Percentiles rank a stretch among this genome's conserved stretches.
These are phyloP conservation scores for Parauchenoglanis ngamensis DNA, from an alignment of 2,797 vertebrate genomes.

Conservation along the genomic window DNA sequence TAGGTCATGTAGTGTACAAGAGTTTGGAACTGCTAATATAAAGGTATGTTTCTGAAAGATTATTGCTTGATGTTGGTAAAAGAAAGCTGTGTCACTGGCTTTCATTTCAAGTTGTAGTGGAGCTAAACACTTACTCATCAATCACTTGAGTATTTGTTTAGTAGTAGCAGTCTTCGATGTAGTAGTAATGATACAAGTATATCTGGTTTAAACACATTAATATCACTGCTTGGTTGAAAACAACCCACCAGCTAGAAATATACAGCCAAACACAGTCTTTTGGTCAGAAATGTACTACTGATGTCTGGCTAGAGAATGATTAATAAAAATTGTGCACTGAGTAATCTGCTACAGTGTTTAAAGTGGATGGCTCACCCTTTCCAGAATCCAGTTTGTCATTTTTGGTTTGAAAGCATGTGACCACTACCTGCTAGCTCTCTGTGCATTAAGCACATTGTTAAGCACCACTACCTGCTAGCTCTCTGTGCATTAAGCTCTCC, in stretches of 20 bases:
- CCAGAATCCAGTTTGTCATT: too few species aligned
- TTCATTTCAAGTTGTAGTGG: not conserved
- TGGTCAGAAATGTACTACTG: not conserved
- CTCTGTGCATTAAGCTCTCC: too few species aligned
- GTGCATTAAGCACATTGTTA: too few species aligned
- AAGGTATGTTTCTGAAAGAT: not conserved
- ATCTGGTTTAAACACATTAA: not conserved
- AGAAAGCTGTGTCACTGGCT: not conserved
- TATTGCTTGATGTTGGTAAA: not conserved
- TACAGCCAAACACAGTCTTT: not conserved
- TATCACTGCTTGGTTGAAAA: not conserved
- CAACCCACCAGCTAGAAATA: not conserved
- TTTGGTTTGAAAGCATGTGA: too few species aligned
- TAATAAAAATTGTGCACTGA: not conserved
- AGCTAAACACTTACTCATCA: not conserved
- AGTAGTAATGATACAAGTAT: not conserved
- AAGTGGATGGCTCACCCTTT: too few species aligned
- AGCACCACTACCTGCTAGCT: too few species aligned
- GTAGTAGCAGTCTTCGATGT: not conserved
- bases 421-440: too few species aligned
- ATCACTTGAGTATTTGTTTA: not conserved
- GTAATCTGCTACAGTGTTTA: not conserved
- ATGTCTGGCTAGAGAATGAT: not conserved
- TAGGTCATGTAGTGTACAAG: not conserved
- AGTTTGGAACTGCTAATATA: not conserved